Evolutionary conservation across 2,888 invertebrate species (phyloP).

Genomic region (Podotricha telesiphe): DNA sequence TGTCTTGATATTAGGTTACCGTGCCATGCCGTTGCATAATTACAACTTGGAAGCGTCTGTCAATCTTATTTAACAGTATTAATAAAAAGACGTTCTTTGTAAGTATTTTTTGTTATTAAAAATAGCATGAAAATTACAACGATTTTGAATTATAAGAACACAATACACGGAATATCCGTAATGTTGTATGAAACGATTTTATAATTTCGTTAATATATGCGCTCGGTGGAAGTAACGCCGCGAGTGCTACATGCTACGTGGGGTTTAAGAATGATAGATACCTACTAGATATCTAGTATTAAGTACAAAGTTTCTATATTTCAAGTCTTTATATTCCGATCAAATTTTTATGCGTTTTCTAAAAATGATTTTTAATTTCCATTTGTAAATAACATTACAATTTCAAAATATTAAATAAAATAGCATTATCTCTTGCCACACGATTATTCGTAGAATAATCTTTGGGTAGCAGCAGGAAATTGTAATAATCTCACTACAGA

Average conservation of each 20-base stretch:
- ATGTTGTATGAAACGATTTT: constrained; percentile 15
- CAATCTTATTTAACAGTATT: not conserved
- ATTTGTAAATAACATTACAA: too few species aligned
- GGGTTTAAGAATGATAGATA: not conserved
- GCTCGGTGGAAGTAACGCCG: constrained; percentile 6
- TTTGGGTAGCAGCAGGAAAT: too few species aligned
- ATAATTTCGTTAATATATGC: constrained; percentile 18
- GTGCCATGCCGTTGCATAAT: constrained; percentile 13
- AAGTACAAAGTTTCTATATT: too few species aligned
- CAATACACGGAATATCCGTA: not conserved
- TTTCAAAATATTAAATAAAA: too few species aligned
- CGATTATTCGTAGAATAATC: too few species aligned
- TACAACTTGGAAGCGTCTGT: not conserved
- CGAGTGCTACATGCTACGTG: constrained; percentile 1
- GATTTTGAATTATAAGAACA: not conserved
- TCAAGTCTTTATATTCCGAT: too few species aligned
- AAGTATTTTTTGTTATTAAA: too few species aligned
- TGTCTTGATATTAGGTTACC: not conserved
- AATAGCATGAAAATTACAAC: too few species aligned
- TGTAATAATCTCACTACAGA: too few species aligned
- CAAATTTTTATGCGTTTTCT: not conserved
- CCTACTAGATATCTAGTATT: not conserved
- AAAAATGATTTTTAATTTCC: too few species aligned
- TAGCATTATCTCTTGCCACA: too few species aligned
- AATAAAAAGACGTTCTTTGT: too few species aligned